A percentile compares a stretch with the other conserved stretches of the same genome.
Conservation (phyloP, 2,113 vertebrate genomes). For the Forbesichthys papilliferus region DNA sequence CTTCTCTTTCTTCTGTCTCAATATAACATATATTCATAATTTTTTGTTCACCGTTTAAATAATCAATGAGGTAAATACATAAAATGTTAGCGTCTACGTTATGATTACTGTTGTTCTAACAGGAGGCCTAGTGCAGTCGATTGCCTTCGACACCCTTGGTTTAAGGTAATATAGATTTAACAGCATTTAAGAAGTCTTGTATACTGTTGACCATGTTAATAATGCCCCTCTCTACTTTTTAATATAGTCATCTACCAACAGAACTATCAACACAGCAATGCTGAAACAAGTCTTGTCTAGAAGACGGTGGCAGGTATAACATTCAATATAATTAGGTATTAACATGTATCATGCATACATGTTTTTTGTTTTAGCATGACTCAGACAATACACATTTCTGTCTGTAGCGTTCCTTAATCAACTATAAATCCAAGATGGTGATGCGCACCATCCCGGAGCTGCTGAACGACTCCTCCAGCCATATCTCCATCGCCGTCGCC, state of each 20-base stretch:
- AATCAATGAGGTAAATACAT: background rate
- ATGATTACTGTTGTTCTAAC: constrained; percentile 14
- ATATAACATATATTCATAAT: background rate
- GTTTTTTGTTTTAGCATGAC: background rate
- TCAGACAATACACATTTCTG: background rate
- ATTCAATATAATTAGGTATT: no score
- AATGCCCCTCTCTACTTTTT: constrained; percentile 15
- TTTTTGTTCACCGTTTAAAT: background rate
- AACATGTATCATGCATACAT: constrained; percentile 16
- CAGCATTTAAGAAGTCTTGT: background rate
- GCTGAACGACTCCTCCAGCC: constrained; percentile 84
- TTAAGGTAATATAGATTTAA: constrained; percentile 80
- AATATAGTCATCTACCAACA: constrained; percentile 85
- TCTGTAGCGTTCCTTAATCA: constrained; percentile 88
- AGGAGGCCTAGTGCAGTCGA: constrained; percentile 90
- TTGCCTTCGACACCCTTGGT: constrained; percentile 93
- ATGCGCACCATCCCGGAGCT: constrained; percentile 91
- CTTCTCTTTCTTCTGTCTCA: background rate
- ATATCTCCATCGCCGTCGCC: constrained; percentile 87
- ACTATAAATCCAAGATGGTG: constrained; percentile 96
- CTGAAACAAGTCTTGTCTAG: constrained; percentile 90
- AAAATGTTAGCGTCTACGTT: background rate
- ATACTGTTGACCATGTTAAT: constrained; percentile 1
- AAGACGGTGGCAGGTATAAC: constrained; percentile 89
- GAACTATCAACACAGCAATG: constrained; percentile 85